These are phyloP conservation scores for Vidua macroura DNA, from an alignment of 2,113 vertebrate species.

Conservation along the genomic window DNA sequence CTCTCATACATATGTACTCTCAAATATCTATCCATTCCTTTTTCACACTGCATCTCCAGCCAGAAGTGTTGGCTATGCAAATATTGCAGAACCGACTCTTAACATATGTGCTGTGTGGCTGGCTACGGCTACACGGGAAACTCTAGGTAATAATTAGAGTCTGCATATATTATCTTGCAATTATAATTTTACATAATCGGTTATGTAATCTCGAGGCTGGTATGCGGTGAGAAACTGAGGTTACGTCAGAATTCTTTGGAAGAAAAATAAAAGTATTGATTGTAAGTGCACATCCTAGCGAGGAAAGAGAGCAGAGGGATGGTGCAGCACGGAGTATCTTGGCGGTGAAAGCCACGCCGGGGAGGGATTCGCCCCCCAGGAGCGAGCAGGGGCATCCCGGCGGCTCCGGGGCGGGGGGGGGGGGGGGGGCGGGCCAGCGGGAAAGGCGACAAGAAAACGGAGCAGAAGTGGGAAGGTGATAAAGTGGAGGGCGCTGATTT, in stretches of 20 bases:
- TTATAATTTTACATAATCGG: constrained; percentile 49
- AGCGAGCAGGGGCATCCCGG: neutral
- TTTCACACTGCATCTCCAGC: neutral
- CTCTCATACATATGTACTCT: constrained; percentile 56
- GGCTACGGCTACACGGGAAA: neutral
- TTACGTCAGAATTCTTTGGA: constrained; percentile 59
- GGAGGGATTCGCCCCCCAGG: neutral
- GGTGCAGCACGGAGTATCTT: neutral
- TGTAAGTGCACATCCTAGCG: constrained; percentile 29
- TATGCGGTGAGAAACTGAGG: neutral
- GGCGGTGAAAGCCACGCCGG: neutral
- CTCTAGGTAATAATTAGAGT: constrained; percentile 22
- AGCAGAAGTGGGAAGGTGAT: constrained; percentile 65
- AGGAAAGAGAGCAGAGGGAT: constrained; percentile 13
- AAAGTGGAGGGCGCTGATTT: constrained; percentile 80
- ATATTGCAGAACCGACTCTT: neutral
- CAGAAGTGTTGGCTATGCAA: constrained; percentile 28
- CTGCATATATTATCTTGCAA: constrained; percentile 14
- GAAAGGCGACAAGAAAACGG: neutral
- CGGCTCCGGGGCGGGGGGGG: neutral
- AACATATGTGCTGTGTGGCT: neutral
- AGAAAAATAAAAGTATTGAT: constrained; percentile 33
- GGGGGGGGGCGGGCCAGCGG: neutral
- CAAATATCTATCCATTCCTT: constrained; percentile 50
- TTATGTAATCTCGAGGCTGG: constrained; percentile 49